Conservation (phyloP, 2,113 vertebrate genomes). For the Sorex fumeus region DNA sequence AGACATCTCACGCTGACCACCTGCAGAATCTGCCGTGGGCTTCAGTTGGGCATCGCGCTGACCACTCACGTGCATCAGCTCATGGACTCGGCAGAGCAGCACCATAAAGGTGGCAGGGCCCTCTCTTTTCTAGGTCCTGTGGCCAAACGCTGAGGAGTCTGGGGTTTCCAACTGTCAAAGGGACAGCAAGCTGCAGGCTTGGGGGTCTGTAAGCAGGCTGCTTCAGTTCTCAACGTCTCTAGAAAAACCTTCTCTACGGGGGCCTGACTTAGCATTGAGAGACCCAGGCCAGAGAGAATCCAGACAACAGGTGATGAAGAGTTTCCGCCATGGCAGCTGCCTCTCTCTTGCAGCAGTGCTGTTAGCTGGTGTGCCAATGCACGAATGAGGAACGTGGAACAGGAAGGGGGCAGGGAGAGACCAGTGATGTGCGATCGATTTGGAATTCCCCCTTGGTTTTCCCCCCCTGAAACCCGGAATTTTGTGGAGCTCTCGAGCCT, state of each 20-base stretch:
- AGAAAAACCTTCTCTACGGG: background rate
- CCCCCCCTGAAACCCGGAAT: background rate
- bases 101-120: too few relatives aligned
- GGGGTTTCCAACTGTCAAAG: too few relatives aligned
- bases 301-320: background rate
- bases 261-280: background rate
- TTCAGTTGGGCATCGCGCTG: background rate
- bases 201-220: background rate
- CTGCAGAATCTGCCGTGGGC: too few relatives aligned
- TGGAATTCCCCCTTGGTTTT: background rate
- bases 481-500: background rate
- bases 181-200: background rate
- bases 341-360: background rate
- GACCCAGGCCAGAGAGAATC: slow-evolving; percentile 5
- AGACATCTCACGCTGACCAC: background rate
- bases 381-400: slow-evolving; percentile 56
- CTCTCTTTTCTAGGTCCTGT: too few relatives aligned
- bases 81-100: too few relatives aligned
- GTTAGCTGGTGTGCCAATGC: background rate
- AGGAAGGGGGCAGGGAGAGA: background rate
- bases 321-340: background rate
- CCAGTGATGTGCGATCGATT: background rate
- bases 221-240: background rate
- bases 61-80: too few relatives aligned
- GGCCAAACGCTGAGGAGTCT: too few relatives aligned